These are phyloP conservation scores for Zaprionus bogoriensis DNA, from an alignment of 2,888 invertebrate genomes.

Conservation along the genomic window DNA sequence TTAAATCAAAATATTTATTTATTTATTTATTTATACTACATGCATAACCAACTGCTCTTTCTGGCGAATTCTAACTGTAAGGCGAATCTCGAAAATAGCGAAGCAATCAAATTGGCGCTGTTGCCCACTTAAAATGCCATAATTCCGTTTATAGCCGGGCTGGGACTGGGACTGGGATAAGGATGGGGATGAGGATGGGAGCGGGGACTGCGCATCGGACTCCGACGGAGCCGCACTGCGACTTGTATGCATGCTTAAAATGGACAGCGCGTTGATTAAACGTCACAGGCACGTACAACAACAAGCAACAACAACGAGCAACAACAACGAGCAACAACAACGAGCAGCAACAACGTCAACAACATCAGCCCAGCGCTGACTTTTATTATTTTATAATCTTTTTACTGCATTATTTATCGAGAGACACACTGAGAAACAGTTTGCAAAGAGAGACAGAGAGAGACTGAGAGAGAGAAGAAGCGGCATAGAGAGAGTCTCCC, in stretches of 20 bases:
- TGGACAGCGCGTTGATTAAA: conserved; percentile 64
- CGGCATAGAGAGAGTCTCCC: conserved; percentile 22
- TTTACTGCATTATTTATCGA: conserved; percentile 51
- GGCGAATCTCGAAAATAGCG: conserved; percentile 22
- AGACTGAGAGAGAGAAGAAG: conserved; percentile 5
- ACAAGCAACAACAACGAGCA: conserved; percentile 34
- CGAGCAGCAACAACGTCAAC: conserved; percentile 17
- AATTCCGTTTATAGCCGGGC: conserved; percentile 63
- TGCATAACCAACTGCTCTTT: background rate
- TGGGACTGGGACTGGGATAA: conserved; percentile 5
- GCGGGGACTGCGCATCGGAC: background rate
- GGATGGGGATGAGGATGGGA: too few species aligned
- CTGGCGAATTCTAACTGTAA: conserved; percentile 53
- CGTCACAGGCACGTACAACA: conserved; percentile 74
- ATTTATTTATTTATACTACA: conserved; percentile 25
- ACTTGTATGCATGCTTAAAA: conserved; percentile 59
- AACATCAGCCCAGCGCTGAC: conserved; percentile 45
- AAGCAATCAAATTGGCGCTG: conserved; percentile 55
- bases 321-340: conserved; percentile 3
- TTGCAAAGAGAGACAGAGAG: background rate
- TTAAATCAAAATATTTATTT: conserved; percentile 55
- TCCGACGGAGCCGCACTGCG: background rate
- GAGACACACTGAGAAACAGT: background rate
- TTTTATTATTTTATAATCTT: conserved; percentile 72
- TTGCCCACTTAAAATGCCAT: conserved; percentile 74